Evolutionary conservation across 2,113 vertebrate species (phyloP).

Genomic region (Ceyx cyanopectus): DNA sequence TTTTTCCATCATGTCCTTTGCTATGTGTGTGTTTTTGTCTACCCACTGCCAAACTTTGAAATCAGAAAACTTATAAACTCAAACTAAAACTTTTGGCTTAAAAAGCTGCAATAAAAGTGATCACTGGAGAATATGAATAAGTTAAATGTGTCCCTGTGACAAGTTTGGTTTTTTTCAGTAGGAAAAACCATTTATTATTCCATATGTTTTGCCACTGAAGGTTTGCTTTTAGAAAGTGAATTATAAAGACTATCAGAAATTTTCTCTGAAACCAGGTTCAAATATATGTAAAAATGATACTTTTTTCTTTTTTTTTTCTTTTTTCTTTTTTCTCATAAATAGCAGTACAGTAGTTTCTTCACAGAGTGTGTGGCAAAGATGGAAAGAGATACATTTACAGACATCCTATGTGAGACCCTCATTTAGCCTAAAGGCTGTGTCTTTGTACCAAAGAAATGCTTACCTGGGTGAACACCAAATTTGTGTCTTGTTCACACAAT

Average conservation of each 20-base stretch:
- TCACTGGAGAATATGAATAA: slow-evolving; percentile 62
- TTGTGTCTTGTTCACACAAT: background rate
- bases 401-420: background rate
- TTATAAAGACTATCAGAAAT: slow-evolving; percentile 41
- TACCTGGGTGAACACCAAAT: background rate
- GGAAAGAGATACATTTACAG: background rate
- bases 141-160: slow-evolving; percentile 63
- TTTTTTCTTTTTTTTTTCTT: background rate
- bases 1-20: background rate
- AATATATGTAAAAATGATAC: slow-evolving; percentile 33
- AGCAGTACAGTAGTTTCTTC: slow-evolving; percentile 20
- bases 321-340: background rate
- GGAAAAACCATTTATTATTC: slow-evolving; percentile 65
- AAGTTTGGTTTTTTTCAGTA: slow-evolving; percentile 60
- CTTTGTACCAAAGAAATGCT: background rate
- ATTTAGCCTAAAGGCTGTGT: background rate
- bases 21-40: background rate
- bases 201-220: slow-evolving; percentile 47
- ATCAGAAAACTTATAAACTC: slow-evolving; percentile 51
- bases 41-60: slow-evolving; percentile 26
- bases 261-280: slow-evolving; percentile 32
- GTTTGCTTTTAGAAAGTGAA: background rate
- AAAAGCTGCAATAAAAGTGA: slow-evolving; percentile 42
- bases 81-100: slow-evolving; percentile 36
- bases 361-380: background rate